A percentile compares a stretch with the other conserved stretches of the same genome.
phyloP scores from a whole-genome alignment of 2,797 vertebrate species.

The Staurois parvus region DNA sequence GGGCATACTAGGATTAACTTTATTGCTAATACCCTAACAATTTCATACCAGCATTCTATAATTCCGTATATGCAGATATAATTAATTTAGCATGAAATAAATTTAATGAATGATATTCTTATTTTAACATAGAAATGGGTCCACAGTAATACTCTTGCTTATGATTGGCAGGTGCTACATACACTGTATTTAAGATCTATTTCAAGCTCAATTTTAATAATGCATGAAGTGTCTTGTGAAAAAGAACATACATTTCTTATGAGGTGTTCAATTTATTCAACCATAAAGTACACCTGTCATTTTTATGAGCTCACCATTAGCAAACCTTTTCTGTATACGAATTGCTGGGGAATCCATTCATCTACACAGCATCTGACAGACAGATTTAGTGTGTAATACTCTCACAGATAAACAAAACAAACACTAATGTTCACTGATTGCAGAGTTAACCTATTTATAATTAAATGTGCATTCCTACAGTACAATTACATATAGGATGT shows the following conservation, averaged over 20 bases:
- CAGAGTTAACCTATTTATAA: background rate
- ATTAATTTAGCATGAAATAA: slow-evolving; percentile 26
- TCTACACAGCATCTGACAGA: slow-evolving; percentile 5
- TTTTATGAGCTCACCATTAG: slow-evolving; percentile 53
- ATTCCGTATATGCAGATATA: background rate
- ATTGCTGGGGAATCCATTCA: slow-evolving; percentile 24
- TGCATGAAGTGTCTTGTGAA: slow-evolving; percentile 53
- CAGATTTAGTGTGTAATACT: background rate
- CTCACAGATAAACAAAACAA: slow-evolving; percentile 10
- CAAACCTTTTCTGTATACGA: slow-evolving; percentile 25
- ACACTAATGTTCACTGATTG: background rate
- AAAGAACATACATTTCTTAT: slow-evolving; percentile 56
- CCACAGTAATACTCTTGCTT: background rate
- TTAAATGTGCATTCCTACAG: background rate
- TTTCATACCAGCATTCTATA: too few relatives aligned
- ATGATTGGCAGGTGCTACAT: slow-evolving; percentile 41
- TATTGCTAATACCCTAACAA: too few relatives aligned
- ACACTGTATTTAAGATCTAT: slow-evolving; percentile 50
- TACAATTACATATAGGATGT: background rate
- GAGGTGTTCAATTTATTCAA: slow-evolving; percentile 56
- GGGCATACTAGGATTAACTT: too few relatives aligned
- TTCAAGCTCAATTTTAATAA: slow-evolving; percentile 51
- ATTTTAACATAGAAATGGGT: background rate
- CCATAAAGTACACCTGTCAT: slow-evolving; percentile 55
- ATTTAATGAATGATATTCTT: slow-evolving; percentile 23